Evolutionary conservation across 2,113 vertebrate species (phyloP).

Genomic region (Aramus guarauna): DNA sequence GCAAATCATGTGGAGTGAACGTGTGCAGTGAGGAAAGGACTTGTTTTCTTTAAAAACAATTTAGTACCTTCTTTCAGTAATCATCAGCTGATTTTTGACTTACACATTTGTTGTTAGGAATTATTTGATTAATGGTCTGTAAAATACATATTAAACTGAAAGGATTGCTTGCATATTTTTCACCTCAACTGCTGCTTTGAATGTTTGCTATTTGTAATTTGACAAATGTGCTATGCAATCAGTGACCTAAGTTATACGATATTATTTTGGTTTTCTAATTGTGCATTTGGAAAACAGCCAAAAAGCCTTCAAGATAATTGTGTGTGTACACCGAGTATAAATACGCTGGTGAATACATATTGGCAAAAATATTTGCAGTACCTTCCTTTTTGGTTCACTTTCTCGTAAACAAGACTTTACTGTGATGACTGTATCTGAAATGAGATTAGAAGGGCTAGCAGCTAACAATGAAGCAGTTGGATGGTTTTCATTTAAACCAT

Average conservation of each 20-base stretch:
- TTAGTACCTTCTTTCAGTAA: background rate
- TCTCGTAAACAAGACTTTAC: background rate
- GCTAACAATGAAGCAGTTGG: background rate
- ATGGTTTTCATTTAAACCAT: background rate
- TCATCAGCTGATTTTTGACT: background rate
- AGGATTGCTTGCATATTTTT: background rate
- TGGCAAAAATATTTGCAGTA: background rate
- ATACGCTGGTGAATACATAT: background rate
- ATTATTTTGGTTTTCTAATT: background rate
- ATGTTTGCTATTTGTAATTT: background rate
- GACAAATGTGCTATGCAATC: background rate
- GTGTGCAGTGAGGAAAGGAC: background rate
- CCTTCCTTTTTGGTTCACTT: background rate
- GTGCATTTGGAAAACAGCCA: background rate
- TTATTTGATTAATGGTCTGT: background rate
- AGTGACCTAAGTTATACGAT: background rate
- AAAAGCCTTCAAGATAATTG: background rate
- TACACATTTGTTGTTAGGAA: background rate
- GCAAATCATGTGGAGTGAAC: background rate
- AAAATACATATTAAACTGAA: background rate
- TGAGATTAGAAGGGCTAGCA: background rate
- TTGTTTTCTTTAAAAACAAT: background rate
- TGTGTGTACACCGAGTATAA: background rate
- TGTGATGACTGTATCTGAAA: background rate
- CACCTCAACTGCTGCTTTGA: background rate